phyloP scores from a whole-genome alignment of 2,113 vertebrate genomes.

The Cricetomys ansorgei region DNA sequence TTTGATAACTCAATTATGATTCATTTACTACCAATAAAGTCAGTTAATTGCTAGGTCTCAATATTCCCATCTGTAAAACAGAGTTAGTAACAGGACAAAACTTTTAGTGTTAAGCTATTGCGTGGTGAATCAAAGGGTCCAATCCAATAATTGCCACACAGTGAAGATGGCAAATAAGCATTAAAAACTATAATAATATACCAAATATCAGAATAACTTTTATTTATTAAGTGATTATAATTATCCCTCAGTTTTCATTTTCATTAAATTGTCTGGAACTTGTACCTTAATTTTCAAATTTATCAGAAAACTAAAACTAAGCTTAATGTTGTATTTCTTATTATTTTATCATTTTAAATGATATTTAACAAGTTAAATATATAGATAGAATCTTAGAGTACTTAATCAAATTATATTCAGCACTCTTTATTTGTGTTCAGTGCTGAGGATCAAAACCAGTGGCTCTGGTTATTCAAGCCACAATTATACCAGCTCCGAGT shows the following conservation, averaged over 20 bases:
- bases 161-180: not conserved
- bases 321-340: not conserved
- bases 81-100: not conserved
- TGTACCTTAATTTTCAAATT: not conserved
- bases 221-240: not conserved
- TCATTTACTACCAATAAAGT: not conserved
- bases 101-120: no score
- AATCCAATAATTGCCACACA: rapidly evolving
- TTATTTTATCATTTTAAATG: not conserved
- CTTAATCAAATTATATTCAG: not conserved
- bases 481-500: not conserved
- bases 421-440: not conserved
- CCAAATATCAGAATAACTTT: not conserved
- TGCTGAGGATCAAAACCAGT: not conserved
- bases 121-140: not conserved
- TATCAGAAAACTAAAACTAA: not conserved
- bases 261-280: not conserved
- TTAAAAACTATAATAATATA: not conserved
- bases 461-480: not conserved
- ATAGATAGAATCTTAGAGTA: not conserved
- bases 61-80: not conserved
- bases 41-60: not conserved
- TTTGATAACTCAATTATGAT: not conserved
- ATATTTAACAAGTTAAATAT: not conserved
- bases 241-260: not conserved